A percentile compares a stretch with the other conserved stretches of the same genome.
Evolutionary conservation across 2,113 vertebrate species (phyloP).

Genomic region (Gymnobelideus leadbeateri): DNA sequence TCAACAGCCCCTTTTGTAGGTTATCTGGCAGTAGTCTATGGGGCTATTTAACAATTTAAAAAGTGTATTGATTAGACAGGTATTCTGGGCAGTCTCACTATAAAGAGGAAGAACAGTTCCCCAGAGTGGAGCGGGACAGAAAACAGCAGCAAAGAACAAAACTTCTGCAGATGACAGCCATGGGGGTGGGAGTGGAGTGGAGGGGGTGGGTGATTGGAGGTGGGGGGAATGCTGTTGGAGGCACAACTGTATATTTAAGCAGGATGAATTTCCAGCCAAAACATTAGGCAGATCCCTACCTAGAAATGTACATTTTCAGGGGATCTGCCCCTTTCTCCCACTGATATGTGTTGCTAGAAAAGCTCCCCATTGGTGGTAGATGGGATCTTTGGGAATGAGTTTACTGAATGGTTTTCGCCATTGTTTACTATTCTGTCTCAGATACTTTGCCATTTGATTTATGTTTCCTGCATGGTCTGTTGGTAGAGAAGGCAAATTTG

Average conservation of each 20-base stretch:
- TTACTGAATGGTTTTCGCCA: not conserved
- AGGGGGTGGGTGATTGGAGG: not conserved
- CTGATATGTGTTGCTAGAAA: not conserved
- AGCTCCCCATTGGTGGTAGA: not conserved
- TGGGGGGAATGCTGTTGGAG: not conserved
- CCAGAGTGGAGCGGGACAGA: not conserved
- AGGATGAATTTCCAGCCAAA: not conserved
- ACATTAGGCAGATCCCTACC: not conserved
- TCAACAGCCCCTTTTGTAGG: not conserved
- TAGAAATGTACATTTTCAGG: not conserved
- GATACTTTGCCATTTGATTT: not conserved
- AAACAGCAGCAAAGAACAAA: not conserved
- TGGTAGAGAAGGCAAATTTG: constrained; percentile 26
- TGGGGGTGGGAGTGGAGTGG: not conserved
- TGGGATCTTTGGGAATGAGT: not conserved
- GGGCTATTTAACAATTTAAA: not conserved
- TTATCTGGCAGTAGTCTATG: not conserved
- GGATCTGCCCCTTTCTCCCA: not conserved
- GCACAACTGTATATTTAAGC: not conserved
- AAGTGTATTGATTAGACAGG: not conserved
- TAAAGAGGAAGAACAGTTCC: not conserved
- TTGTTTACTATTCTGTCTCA: not conserved
- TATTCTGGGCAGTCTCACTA: not conserved
- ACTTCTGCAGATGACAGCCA: not conserved
- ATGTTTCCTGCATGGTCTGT: not conserved